Evolutionary conservation across 2,113 vertebrate species (phyloP).

Genomic region (Gymnocephalus cernua): DNA sequence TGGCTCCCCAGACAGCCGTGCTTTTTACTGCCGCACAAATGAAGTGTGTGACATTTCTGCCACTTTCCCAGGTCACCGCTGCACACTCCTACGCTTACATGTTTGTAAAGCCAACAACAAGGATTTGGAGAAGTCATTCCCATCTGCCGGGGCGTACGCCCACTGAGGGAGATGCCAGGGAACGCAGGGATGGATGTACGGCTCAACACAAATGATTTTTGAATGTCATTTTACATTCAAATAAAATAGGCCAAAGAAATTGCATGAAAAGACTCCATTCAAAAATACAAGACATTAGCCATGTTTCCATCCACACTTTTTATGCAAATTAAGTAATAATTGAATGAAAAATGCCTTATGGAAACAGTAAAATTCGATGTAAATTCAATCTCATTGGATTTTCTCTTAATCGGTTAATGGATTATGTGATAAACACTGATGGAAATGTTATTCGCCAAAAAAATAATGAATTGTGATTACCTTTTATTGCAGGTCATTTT

Average conservation of each 20-base stretch:
- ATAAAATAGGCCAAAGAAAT: background rate
- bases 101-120: slow-evolving; percentile 46
- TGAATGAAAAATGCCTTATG: no score
- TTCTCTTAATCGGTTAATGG: no score
- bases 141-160: background rate
- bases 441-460: no score
- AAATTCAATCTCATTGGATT: no score
- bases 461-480: no score
- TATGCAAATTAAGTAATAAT: no score
- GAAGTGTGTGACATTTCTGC: slow-evolving; percentile 77
- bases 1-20: slow-evolving; percentile 73
- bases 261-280: background rate
- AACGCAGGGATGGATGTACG: background rate
- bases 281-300: background rate
- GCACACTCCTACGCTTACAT: slow-evolving; percentile 33
- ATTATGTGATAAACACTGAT: no score
- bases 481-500: no score
- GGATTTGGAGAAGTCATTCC: slow-evolving; percentile 24
- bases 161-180: slow-evolving; percentile 5
- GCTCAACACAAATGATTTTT: background rate
- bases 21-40: slow-evolving; percentile 72
- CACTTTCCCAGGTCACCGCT: slow-evolving; percentile 58
- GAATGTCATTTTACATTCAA: background rate
- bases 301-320: no score
- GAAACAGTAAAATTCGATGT: no score